Evolutionary conservation across 2,113 vertebrate species (phyloP).

Genomic region (Diadophis punctatus): DNA sequence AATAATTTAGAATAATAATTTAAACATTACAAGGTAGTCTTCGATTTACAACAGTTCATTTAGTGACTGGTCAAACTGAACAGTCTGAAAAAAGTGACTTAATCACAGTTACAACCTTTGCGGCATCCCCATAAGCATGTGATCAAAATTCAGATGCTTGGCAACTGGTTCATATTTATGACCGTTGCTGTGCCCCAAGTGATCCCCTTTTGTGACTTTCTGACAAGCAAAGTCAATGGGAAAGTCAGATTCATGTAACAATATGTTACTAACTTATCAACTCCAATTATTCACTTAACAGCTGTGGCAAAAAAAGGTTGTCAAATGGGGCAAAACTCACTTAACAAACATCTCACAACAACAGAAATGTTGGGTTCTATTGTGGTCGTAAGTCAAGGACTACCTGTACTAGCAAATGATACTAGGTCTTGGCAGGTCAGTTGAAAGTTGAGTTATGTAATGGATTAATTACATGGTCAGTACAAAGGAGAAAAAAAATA

Average conservation of each 20-base stretch:
- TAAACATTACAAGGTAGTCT: neutral
- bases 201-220: neutral
- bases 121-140: neutral
- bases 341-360: neutral
- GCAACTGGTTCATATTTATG: neutral
- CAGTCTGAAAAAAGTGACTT: neutral
- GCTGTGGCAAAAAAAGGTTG: neutral
- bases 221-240: neutral
- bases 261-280: neutral
- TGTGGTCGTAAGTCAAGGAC: neutral
- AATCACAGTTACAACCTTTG: neutral
- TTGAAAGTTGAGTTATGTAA: neutral
- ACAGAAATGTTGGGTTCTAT: neutral
- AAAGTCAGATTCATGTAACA: neutral
- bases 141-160: neutral
- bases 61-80: too few species aligned
- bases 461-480: neutral
- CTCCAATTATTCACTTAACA: neutral
- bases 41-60: too few species aligned
- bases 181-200: neutral
- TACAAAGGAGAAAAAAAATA: neutral
- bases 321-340: neutral
- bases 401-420: neutral
- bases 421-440: neutral
- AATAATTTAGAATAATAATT: neutral